Conservation (phyloP, 2,888 invertebrate species). For the Stictocephala bisonia region DNA sequence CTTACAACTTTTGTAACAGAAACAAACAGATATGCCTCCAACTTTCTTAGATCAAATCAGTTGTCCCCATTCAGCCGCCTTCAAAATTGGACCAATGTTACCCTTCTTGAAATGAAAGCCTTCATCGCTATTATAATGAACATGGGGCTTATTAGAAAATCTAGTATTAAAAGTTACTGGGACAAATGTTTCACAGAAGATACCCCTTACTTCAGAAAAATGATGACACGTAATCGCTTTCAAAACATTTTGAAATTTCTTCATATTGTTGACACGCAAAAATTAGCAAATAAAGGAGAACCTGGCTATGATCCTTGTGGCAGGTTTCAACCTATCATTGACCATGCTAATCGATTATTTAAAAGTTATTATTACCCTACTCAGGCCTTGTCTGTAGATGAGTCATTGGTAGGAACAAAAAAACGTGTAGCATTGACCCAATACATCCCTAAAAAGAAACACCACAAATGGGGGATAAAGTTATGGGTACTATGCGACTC, state of each 20-base stretch:
- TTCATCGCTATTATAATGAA: constrained; percentile 42
- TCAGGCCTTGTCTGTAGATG: constrained; percentile 38
- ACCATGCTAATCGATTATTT: constrained; percentile 41
- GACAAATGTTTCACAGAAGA: neutral
- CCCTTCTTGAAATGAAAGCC: constrained; percentile 41
- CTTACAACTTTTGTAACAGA: constrained; percentile 33
- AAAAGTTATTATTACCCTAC: constrained; percentile 18
- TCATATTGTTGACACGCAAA: constrained; percentile 31
- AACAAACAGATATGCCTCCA: constrained; percentile 31
- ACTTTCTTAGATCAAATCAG: constrained; percentile 14
- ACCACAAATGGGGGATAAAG: constrained; percentile 43
- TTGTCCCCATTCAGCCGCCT: too few relatives aligned
- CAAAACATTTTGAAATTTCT: constrained; percentile 40
- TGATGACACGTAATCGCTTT: constrained; percentile 23
- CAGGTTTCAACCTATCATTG: constrained; percentile 30
- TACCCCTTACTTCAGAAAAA: constrained; percentile 39
- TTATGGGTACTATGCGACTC: constrained; percentile 44
- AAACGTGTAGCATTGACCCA: constrained; percentile 19
- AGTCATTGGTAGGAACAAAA: constrained; percentile 40
- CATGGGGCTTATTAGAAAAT: constrained; percentile 36
- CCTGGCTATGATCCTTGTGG: constrained; percentile 42
- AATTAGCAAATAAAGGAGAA: neutral
- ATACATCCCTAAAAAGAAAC: constrained; percentile 42
- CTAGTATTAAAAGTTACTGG: constrained; percentile 29
- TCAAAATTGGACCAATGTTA: too few relatives aligned